Evolutionary conservation across 2,888 invertebrate species (phyloP), one percentile per base, ranked within the genome.

Genomic region (Dryobota labecula): DNA sequence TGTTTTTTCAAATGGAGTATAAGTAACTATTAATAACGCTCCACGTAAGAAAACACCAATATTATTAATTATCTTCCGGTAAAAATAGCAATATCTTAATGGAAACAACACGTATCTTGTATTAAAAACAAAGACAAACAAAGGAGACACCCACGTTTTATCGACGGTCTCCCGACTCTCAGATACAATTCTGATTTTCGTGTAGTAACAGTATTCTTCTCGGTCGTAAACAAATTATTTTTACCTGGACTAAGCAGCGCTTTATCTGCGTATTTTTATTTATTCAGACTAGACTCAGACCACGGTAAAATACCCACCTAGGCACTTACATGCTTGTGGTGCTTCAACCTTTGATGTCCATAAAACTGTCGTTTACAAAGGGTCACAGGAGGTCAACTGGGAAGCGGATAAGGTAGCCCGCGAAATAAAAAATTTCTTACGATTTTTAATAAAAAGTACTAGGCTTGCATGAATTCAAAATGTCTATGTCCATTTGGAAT

Each of bases 201-300:
- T n/a, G n/a, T 11, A 49, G 36, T 27, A 56, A 30, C 36, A 70
- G 51, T 45, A 41, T 72, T 57, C 33, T 65, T 38, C 30, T 61
- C 18, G n/a, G 30, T 70, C 38, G 61, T 72, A 49, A 78, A 72
- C 60, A 65, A 64, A 78, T 56, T 20, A 18, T 36, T 33, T 61
- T 24, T n/a, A 41, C 47, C 62, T 54, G 58, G 20, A 79, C 36
- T 47, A 47, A 60, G n/a, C 15, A 36, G 4, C 20, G 8, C 18
- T 78, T 41, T 78, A 45, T 60, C 63, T 63, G 47, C 3, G 20
- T 63, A 72, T 70, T 70, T 74, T 70, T 61, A 67, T 76, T 15
- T 51, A 51, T 57, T 45, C 43, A 45, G 73, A 45, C 73, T 51
- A 68, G 57, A 70, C 24, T 33, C 1, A n/a, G 27, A 51, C 41